These are phyloP conservation scores for Apodemia mormo DNA, from an alignment of 2,888 invertebrate species.

Conservation along the genomic window DNA sequence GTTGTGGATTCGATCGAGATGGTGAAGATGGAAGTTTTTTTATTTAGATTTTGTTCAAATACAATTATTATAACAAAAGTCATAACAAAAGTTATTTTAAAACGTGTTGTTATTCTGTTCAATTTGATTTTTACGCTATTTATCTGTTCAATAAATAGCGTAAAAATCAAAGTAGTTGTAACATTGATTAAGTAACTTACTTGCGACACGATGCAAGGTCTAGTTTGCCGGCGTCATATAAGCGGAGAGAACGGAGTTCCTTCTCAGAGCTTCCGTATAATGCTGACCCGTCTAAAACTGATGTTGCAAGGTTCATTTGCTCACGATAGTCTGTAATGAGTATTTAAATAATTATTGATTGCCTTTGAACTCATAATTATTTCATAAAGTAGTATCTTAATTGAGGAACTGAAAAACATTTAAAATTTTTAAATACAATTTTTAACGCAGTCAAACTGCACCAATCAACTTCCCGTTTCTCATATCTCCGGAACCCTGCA, in stretches of 20 bases:
- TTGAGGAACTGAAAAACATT: not conserved
- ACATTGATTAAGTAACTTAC: constrained; percentile 55
- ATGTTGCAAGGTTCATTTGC: constrained; percentile 92
- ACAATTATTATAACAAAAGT: too few species aligned
- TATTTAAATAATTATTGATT: not conserved
- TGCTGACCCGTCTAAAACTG: constrained; percentile 91
- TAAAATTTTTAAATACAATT: too few species aligned
- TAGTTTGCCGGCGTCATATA: constrained; percentile 87
- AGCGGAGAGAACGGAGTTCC: constrained; percentile 85
- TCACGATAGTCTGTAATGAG: constrained; percentile 84
- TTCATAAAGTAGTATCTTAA: not conserved
- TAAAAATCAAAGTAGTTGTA: not conserved
- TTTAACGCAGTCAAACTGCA: too few species aligned
- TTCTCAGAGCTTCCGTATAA: constrained; percentile 90
- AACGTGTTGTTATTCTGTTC: not conserved
- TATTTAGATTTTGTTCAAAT: too few species aligned
- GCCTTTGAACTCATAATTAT: not conserved
- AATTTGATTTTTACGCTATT: not conserved
- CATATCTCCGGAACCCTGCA: too few species aligned
- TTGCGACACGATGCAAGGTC: constrained; percentile 84
- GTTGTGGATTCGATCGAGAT: too few species aligned
- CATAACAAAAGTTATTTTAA: too few species aligned
- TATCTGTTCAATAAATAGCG: not conserved
- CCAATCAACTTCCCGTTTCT: too few species aligned
- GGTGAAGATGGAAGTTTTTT: too few species aligned